phyloP scores from a whole-genome alignment of 30 jellyfish, hydroid and myxozoan genomes.

The Pseudorhiza aurosa region DNA sequence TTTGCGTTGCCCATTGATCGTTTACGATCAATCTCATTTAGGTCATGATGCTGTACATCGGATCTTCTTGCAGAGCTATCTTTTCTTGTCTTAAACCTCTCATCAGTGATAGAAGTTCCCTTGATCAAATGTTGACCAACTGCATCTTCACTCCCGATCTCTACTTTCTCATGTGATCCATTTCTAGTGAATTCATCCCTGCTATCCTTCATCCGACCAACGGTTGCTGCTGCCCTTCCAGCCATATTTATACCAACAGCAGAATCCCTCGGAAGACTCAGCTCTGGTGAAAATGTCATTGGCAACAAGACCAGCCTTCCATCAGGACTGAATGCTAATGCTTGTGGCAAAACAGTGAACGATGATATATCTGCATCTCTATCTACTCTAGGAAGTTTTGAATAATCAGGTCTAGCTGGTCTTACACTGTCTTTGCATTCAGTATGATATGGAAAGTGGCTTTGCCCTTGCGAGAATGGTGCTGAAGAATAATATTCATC shows the following conservation, averaged over 20 bases:
- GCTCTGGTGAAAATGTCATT: constrained; percentile 67
- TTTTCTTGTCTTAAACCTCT: not conserved
- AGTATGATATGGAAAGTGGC: no score
- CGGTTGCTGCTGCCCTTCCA: not conserved
- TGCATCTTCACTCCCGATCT: no score
- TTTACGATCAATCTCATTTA: no score
- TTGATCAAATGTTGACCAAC: no score
- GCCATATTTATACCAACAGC: not conserved
- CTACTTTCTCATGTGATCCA: no score
- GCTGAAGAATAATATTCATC: no score
- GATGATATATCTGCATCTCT: constrained; percentile 33
- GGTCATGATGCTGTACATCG: no score
- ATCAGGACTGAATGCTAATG: constrained; percentile 74
- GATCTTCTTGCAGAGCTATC: not conserved
- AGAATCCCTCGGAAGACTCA: not conserved
- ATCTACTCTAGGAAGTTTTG: constrained; percentile 3
- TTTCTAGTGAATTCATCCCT: no score
- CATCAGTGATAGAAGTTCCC: no score
- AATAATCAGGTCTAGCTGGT: not conserved
- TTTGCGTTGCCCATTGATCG: not conserved
- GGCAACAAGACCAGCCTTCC: constrained; percentile 80
- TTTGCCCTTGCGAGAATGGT: no score
- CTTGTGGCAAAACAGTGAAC: constrained; percentile 77
- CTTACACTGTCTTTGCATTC: not conserved
- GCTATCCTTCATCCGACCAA: not conserved